Evolutionary conservation across 2,888 invertebrate genomes (phyloP), one percentile per base, ranked within the genome.

Genomic region (Aproaerema taeniolella): DNA sequence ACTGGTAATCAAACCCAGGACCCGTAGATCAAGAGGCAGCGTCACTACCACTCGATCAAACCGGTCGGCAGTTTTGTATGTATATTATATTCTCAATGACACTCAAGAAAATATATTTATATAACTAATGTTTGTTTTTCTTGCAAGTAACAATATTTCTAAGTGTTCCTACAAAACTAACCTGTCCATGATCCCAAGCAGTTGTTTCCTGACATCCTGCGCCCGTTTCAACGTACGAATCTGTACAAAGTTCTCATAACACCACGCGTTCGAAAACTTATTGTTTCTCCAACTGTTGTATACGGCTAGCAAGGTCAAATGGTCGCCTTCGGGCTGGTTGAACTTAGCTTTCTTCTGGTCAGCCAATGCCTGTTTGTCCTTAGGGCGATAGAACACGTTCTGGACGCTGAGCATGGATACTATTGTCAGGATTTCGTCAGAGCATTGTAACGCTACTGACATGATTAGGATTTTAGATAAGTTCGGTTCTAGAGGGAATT

Each of bases 211-310:
- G 0, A 99, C 98, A 81, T 99, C 99, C 79, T 99, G 98, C 0
- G 99, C 97, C 12, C 99, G 89, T 72, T 99, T 99, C 43, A 99
- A 80, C 0, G 98, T 99, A 13, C 99, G 86, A 20, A 98, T 96
- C 86, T 99, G 99, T 2, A 99, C 97, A 69, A 99, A 99, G 87
- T 99, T 99, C 71, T 99, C 99, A 65, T 98, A 99, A 74, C 99
- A 99, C 99, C 99, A 99, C 0, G 98, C 97, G 72, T 97, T 97
- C 0, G 97, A 97, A 76, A 99, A 99, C 80, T 99, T 98, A 69
- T 99, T 99, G 70, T 98, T 98, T 62, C 97, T 95, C 99, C 99
- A 99, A 35, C 98, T 97, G 71, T 99, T 99, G 72, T 98, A 99
- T 2, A 99, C 99, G 0, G 99, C 97, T n/a, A 99, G 78, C 14